Evolutionary conservation across 2,888 invertebrate genomes (phyloP).

Genomic region (Epiblema foenella): DNA sequence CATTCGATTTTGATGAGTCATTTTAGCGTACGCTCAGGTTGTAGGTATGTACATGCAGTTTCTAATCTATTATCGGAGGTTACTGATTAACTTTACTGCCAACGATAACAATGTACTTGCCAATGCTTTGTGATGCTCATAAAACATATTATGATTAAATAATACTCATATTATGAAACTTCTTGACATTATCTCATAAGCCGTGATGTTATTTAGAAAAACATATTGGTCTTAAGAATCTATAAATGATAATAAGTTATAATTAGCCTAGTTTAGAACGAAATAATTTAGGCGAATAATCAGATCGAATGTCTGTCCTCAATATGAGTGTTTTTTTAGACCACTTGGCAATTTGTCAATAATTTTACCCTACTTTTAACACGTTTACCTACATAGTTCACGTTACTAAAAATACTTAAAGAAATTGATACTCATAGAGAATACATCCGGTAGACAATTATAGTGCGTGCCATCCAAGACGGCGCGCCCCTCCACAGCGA

Average conservation of each 20-base stretch:
- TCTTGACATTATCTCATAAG: slow-evolving; percentile 1
- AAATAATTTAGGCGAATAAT: slow-evolving; percentile 13
- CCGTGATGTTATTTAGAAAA: not conserved
- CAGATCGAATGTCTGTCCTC: slow-evolving; percentile 9
- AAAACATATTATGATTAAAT: not conserved
- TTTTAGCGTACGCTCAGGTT: slow-evolving; percentile 18
- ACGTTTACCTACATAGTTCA: slow-evolving; percentile 10
- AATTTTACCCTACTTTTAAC: slow-evolving; percentile 8
- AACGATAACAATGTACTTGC: slow-evolving; percentile 1
- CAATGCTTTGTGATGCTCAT: slow-evolving; percentile 3
- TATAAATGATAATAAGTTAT: not conserved
- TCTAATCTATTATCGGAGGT: slow-evolving; percentile 35
- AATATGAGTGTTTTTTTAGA: slow-evolving; percentile 13
- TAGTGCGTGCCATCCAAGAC: too few relatives aligned
- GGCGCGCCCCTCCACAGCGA: too few relatives aligned
- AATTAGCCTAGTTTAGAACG: not conserved
- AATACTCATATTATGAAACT: not conserved
- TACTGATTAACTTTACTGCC: slow-evolving; percentile 34
- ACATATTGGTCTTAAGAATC: not conserved
- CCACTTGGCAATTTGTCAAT: slow-evolving; percentile 21
- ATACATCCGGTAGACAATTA: not conserved
- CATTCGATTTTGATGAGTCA: slow-evolving; percentile 27
- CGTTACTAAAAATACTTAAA: not conserved
- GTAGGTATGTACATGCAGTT: slow-evolving; percentile 15
- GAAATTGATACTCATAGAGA: not conserved